Evolutionary conservation across 1,140 invertebrate species (phyloP), one percentile per base, ranked within the genome.

Genomic region (Polyergus mexicanus): DNA sequence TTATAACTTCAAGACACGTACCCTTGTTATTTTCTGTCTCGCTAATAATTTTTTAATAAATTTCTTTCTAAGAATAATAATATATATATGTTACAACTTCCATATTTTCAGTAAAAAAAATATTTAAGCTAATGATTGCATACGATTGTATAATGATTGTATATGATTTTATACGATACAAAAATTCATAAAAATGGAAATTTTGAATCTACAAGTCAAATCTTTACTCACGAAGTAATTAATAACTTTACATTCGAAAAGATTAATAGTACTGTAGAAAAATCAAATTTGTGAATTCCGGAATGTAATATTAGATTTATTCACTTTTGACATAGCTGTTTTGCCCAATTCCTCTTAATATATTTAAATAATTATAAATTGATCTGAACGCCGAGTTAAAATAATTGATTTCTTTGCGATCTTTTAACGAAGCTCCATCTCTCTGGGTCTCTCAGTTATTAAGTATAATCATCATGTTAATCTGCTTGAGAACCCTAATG

Each of bases 401-500:
- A 63, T 63, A 47, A 77, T 32, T 77, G 25, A 32, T 62, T 62
- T 6, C 13, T 35, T 8, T 16, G 28, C 41, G 58, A 13, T 5
- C 5, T 44, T 62, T 62, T 62, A 76, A 62, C 56, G 25, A 32
- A 28, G 16, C 2, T 44, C 25, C 41, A 25, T 28, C 10, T 47
- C 19, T 44, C 16, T 11, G 19, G 38, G 25, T 77, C 25, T 28
- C 25, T 28, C 41, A 77, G 38, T 63, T 77, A 62, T 77, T 47
- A 62, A 62, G 16, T 62, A 60, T 44, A 47, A 77, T 63, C 28
- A 44, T 62, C 25, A 41, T 63, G 41, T 77, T 77, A 77, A 77
- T 77, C 41, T 41, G 38, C 22, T 47, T n/a, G 16, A 47, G 19
- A 3, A 56, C n/a, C 32, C 22, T 56, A 74, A 74, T 58, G 5